Conservation (phyloP, 2,888 invertebrate species). For the Caenorhabditis zanzibari region DNA sequence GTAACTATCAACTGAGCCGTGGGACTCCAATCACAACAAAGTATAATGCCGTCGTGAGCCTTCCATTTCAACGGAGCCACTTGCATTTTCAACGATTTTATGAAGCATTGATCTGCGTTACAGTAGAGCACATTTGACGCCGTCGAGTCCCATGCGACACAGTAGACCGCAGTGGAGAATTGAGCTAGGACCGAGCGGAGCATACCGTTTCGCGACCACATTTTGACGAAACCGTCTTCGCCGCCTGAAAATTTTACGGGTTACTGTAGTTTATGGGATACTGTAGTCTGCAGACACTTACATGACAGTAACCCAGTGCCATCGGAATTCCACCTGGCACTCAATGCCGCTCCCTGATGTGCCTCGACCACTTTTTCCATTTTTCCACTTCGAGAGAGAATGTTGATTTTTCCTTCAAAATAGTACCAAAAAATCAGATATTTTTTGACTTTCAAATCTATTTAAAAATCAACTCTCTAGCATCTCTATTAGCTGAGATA, state of each 20-base stretch:
- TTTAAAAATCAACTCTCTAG: too few relatives aligned
- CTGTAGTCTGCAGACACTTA: too few relatives aligned
- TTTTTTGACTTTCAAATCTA: too few relatives aligned
- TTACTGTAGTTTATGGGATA: not conserved
- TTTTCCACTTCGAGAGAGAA: slow-evolving; percentile 92
- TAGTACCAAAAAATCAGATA: too few relatives aligned
- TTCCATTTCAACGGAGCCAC: slow-evolving; percentile 88
- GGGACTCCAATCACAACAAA: slow-evolving; percentile 87
- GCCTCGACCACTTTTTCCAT: slow-evolving; percentile 95
- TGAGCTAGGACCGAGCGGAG: slow-evolving; percentile 93
- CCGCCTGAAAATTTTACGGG: slow-evolving; percentile 87
- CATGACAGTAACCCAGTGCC: slow-evolving; percentile 95
- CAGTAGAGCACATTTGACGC: slow-evolving; percentile 85
- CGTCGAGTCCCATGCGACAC: slow-evolving; percentile 78
- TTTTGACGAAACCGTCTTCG: slow-evolving; percentile 96
- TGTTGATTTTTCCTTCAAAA: slow-evolving; percentile 80
- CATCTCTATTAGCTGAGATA: too few relatives aligned
- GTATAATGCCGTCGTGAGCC: slow-evolving; percentile 94
- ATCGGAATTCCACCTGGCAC: slow-evolving; percentile 95
- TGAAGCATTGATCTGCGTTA: slow-evolving; percentile 86
- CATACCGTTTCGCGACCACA: slow-evolving; percentile 96
- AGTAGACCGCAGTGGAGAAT: slow-evolving; percentile 84
- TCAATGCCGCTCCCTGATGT: slow-evolving; percentile 91
- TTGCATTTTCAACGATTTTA: slow-evolving; percentile 86
- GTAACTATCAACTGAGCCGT: slow-evolving; percentile 86